Evolutionary conservation across 2,888 invertebrate genomes (phyloP).

Genomic region (Trilocha varians): DNA sequence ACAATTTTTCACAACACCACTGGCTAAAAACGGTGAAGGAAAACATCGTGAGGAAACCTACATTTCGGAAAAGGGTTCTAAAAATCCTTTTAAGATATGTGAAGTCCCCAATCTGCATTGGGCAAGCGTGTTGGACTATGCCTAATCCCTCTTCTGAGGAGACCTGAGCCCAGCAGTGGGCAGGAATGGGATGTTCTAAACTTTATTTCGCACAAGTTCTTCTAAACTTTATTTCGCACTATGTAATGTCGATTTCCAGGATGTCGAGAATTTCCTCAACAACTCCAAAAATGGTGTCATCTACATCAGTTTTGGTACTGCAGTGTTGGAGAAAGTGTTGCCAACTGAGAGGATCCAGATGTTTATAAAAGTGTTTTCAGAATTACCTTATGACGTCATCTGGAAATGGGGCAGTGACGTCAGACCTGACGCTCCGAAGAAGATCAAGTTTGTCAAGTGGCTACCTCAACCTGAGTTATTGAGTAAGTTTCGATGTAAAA

Average conservation of each 20-base stretch:
- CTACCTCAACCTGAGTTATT: slow-evolving; percentile 16
- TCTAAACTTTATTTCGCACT: not conserved
- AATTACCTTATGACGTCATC: slow-evolving; percentile 39
- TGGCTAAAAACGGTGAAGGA: too few relatives aligned
- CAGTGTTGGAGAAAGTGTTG: slow-evolving; percentile 27
- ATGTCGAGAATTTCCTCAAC: slow-evolving; percentile 28
- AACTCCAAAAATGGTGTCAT: slow-evolving; percentile 37
- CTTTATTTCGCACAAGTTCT: slow-evolving; percentile 22
- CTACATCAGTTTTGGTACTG: slow-evolving; percentile 37
- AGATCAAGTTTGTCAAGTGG: slow-evolving; percentile 24
- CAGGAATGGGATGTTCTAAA: too few relatives aligned
- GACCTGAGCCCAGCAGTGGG: too few relatives aligned
- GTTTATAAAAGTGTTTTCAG: slow-evolving; percentile 32
- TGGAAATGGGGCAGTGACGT: slow-evolving; percentile 43
- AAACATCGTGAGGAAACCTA: too few relatives aligned
- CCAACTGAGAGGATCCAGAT: slow-evolving; percentile 22
- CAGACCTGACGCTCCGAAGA: slow-evolving; percentile 26
- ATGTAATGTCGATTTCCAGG: too few relatives aligned
- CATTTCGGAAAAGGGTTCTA: too few relatives aligned
- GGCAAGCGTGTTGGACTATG: too few relatives aligned
- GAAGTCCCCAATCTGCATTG: too few relatives aligned
- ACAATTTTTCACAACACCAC: too few relatives aligned
- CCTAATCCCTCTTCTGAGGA: too few relatives aligned
- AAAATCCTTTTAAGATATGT: too few relatives aligned
- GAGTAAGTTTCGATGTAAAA: slow-evolving; percentile 2